Conservation (phyloP, 2,888 invertebrate genomes). For the Crossocerus cetratus region DNA sequence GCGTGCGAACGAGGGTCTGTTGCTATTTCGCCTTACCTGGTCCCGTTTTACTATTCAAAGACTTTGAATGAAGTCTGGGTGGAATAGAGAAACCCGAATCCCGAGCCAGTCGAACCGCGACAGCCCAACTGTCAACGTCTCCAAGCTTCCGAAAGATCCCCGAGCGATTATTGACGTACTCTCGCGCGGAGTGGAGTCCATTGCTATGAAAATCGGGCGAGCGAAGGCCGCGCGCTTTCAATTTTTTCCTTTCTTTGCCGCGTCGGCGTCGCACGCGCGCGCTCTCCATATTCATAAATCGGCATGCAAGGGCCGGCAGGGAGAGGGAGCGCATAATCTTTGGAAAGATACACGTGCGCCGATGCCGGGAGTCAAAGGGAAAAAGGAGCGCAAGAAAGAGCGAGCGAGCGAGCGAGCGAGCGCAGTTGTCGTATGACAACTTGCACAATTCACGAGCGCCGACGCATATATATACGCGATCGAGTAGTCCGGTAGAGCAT, state of each 20-base stretch:
- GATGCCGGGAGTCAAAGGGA: no score
- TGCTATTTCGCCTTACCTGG: no score
- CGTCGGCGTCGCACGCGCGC: background rate
- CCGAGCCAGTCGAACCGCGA: no score
- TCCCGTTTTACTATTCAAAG: no score
- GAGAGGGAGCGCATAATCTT: conserved; percentile 4
- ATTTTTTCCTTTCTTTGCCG: background rate
- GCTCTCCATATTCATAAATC: conserved; percentile 12
- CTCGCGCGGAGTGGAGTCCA: no score
- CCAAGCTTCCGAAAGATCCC: no score
- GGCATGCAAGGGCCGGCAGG: conserved; percentile 9
- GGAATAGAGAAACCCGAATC: no score
- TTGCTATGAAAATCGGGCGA: no score
- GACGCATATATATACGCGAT: conserved; percentile 23
- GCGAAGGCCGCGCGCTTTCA: background rate
- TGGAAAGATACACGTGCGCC: background rate
- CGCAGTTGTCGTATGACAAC: conserved; percentile 31
- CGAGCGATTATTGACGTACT: no score
- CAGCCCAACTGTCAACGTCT: no score
- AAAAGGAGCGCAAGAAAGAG: background rate
- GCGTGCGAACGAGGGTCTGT: no score
- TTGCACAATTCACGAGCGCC: conserved; percentile 38
- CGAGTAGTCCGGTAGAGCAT: conserved; percentile 4
- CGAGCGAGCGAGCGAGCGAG: background rate
- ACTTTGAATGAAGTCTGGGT: no score